Percentiles rank a stretch among this genome's conserved stretches.
phyloP scores from a whole-genome alignment of 2,797 vertebrate genomes.

The Malurus leucopterus region DNA sequence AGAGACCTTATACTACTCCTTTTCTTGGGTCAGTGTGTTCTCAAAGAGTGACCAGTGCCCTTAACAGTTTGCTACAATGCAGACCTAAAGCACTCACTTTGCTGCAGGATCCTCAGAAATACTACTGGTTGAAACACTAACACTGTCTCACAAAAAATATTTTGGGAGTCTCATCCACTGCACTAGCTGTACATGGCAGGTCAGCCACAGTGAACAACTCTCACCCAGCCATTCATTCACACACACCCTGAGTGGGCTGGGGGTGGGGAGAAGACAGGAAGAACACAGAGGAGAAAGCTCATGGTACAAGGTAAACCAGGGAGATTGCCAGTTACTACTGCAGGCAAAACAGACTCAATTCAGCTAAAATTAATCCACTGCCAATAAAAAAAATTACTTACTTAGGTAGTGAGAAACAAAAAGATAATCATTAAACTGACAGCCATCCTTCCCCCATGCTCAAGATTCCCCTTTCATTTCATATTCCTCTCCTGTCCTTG shows the following conservation, averaged over 20 bases:
- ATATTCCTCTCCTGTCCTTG: not conserved
- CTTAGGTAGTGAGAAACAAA: not conserved
- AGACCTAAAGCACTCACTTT: not conserved
- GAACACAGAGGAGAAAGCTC: not conserved
- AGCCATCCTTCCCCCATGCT: not conserved
- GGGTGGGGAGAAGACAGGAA: not conserved
- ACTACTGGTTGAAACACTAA: not conserved
- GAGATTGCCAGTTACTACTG: not conserved
- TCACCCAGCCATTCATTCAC: not conserved
- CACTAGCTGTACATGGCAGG: not conserved
- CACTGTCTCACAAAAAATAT: not conserved
- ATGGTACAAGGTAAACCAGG: not conserved
- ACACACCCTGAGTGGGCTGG: not conserved
- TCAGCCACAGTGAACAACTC: not conserved
- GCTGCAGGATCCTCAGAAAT: not conserved
- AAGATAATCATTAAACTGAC: not conserved
- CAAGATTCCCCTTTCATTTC: not conserved
- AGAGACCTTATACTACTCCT: not conserved
- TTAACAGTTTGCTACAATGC: not conserved
- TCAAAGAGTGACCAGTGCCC: not conserved
- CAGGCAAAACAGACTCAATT: not conserved
- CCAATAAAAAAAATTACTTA: not conserved
- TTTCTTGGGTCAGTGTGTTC: not conserved
- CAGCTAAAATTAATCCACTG: not conserved
- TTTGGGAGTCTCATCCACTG: not conserved